phyloP scores from a whole-genome alignment of 2,888 invertebrate species.

The Gisinianus flammeolus region DNA sequence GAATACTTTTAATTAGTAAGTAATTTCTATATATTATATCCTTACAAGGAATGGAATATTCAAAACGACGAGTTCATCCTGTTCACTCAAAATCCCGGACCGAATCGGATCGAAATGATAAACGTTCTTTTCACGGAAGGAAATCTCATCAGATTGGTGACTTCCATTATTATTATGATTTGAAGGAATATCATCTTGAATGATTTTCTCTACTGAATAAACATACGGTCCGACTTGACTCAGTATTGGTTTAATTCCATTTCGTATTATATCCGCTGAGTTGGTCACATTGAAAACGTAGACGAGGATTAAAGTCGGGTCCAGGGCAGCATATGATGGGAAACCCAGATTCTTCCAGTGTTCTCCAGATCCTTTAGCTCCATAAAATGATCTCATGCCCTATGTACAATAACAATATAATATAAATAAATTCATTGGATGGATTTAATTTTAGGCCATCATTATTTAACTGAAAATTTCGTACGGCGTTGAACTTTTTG shows the following conservation, averaged over 20 bases:
- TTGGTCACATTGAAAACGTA: slow-evolving; percentile 38
- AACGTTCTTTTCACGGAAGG: slow-evolving; percentile 15
- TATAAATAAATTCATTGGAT: too few relatives aligned
- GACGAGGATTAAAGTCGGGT: slow-evolving; percentile 19
- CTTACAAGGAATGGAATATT: slow-evolving; percentile 36
- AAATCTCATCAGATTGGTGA: neutral
- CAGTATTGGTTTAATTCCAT: slow-evolving; percentile 31
- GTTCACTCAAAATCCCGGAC: slow-evolving; percentile 11
- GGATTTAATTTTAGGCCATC: too few relatives aligned
- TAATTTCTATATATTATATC: neutral
- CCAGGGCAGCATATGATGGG: neutral
- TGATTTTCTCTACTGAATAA: slow-evolving; percentile 15
- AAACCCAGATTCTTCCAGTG: slow-evolving; percentile 33
- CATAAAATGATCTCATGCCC: slow-evolving; percentile 27
- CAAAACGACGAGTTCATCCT: slow-evolving; percentile 12
- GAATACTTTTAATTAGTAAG: neutral
- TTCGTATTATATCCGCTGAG: neutral
- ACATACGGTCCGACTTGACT: slow-evolving; percentile 37
- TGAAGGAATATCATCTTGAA: neutral
- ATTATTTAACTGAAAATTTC: too few relatives aligned
- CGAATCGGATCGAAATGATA: slow-evolving; percentile 26
- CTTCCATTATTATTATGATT: neutral
- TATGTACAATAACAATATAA: neutral
- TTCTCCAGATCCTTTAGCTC: slow-evolving; percentile 21
- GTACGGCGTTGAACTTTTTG: too few relatives aligned